Percentiles rank a stretch among this genome's conserved stretches.
Conservation (phyloP, 2,113 vertebrate genomes). For the Donacobius atricapilla region DNA sequence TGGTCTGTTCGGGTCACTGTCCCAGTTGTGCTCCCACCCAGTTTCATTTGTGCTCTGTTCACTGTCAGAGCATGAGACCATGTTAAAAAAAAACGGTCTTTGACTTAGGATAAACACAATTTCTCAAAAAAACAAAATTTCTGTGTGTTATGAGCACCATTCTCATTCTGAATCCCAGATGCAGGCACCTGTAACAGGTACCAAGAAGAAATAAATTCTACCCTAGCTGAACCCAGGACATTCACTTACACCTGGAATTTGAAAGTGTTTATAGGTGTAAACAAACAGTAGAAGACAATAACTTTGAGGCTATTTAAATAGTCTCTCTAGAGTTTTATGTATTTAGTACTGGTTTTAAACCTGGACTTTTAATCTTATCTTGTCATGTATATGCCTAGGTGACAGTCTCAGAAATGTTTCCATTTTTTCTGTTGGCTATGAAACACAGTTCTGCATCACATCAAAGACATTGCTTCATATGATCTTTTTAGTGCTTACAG, state of each 20-base stretch:
- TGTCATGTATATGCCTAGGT: background rate
- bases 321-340: background rate
- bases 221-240: background rate
- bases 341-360: background rate
- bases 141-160: background rate
- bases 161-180: background rate
- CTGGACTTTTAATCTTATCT: background rate
- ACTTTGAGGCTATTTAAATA: background rate
- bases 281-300: background rate
- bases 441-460: background rate
- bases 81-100: background rate
- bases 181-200: no score
- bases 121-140: background rate
- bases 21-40: background rate
- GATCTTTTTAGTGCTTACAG: background rate
- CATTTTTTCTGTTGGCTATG: background rate
- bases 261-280: background rate
- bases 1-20: rapidly evolving
- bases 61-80: background rate
- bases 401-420: background rate
- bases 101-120: background rate
- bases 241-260: background rate
- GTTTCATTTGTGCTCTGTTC: background rate
- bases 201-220: background rate
- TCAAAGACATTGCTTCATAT: background rate